A percentile compares a stretch with the other conserved stretches of the same genome.
phyloP scores from a whole-genome alignment of 2,113 vertebrate genomes.

The Spea bombifrons region DNA sequence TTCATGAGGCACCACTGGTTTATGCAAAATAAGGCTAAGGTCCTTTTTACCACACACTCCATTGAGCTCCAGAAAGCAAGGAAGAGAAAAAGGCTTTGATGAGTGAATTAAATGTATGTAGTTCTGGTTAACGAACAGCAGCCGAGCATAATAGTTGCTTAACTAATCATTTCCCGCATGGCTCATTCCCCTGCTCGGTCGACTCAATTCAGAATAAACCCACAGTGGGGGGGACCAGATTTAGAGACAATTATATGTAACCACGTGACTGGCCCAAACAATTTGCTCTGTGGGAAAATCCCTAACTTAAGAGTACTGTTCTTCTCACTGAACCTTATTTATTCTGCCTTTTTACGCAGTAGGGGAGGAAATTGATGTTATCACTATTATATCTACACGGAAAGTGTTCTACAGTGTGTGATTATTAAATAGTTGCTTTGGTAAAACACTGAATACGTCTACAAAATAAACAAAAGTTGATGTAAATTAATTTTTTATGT shows the following conservation, averaged over 20 bases:
- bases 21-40: slow-evolving; percentile 23
- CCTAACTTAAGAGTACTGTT: slow-evolving; percentile 51
- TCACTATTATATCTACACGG: slow-evolving; percentile 46
- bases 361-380: slow-evolving; percentile 54
- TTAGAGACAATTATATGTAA: slow-evolving; percentile 56
- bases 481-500: neutral
- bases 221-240: slow-evolving; percentile 54
- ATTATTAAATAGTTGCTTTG: neutral
- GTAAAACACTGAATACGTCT: slow-evolving; percentile 11
- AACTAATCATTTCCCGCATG: slow-evolving; percentile 55
- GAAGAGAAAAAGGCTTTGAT: slow-evolving; percentile 35
- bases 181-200: slow-evolving; percentile 53
- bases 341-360: slow-evolving; percentile 60
- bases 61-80: slow-evolving; percentile 46
- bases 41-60: slow-evolving; percentile 11
- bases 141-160: slow-evolving; percentile 55
- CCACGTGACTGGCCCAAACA: slow-evolving; percentile 59
- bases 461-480: neutral
- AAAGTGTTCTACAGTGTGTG: slow-evolving; percentile 20
- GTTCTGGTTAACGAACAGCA: slow-evolving; percentile 48
- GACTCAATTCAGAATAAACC: slow-evolving; percentile 57
- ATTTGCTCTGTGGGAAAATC: slow-evolving; percentile 65
- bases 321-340: slow-evolving; percentile 54
- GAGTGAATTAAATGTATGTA: slow-evolving; percentile 41
- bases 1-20: slow-evolving; percentile 20